phyloP scores from a whole-genome alignment of 2,113 vertebrate genomes.

The Cavia aperea region DNA sequence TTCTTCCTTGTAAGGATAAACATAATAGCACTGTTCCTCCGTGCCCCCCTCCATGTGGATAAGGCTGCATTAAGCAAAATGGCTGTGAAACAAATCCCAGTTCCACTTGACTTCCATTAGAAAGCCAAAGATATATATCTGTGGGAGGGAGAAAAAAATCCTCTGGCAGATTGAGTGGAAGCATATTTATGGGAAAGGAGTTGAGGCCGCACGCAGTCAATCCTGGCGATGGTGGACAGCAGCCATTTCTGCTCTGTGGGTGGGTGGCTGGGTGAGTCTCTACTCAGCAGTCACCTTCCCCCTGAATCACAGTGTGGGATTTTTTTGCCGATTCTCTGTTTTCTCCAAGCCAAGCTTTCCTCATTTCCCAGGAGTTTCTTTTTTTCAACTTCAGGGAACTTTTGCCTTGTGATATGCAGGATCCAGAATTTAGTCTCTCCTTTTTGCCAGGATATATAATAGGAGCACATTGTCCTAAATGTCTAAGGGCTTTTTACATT shows the following conservation, averaged over 20 bases:
- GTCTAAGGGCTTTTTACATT: neutral
- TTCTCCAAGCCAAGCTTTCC: neutral
- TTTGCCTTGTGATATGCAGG: neutral
- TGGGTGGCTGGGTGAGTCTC: neutral
- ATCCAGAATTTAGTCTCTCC: neutral
- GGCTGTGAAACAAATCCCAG: conserved; percentile 9
- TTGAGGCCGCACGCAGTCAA: conserved; percentile 17
- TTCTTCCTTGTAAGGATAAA: neutral
- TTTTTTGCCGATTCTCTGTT: neutral
- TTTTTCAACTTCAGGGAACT: neutral
- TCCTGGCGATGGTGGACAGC: neutral
- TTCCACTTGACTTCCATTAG: conserved; percentile 47
- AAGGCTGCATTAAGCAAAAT: conserved; percentile 34
- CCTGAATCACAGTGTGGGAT: neutral
- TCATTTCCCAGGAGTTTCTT: neutral
- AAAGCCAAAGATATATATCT: conserved; percentile 54
- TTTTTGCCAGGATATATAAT: neutral
- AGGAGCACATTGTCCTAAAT: neutral
- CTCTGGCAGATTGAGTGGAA: neutral
- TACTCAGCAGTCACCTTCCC: neutral
- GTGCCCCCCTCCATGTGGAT: neutral
- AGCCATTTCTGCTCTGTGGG: neutral
- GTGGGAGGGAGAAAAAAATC: conserved; percentile 20
- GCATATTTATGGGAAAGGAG: conserved; percentile 44
- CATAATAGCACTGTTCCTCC: neutral